These are phyloP conservation scores for Stegastes partitus DNA, from an alignment of 2,113 vertebrate species.

Conservation along the genomic window DNA sequence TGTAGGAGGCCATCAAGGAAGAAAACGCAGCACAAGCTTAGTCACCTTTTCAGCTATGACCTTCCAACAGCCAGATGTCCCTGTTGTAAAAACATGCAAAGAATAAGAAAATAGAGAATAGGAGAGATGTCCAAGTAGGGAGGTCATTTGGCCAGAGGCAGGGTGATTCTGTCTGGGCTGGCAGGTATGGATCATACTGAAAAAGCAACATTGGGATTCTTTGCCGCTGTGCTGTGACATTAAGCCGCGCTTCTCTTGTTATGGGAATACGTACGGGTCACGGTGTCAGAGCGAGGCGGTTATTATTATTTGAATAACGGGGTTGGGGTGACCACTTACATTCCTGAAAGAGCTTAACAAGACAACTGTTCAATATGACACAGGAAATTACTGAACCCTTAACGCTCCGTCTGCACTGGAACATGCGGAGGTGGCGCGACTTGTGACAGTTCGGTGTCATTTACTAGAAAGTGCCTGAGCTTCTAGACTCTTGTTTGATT, in stretches of 20 bases:
- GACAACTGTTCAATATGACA: slow-evolving; percentile 8
- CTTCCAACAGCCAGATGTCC: slow-evolving; percentile 37
- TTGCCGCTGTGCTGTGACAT: slow-evolving; percentile 8
- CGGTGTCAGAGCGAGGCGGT: background rate
- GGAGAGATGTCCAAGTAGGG: slow-evolving; percentile 8
- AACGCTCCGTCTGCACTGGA: background rate
- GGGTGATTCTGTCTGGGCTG: slow-evolving; percentile 15
- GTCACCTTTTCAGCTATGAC: slow-evolving; percentile 44
- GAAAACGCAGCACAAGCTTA: slow-evolving; percentile 11
- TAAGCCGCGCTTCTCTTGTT: background rate
- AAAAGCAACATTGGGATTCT: slow-evolving; percentile 22
- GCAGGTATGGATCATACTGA: slow-evolving; percentile 26
- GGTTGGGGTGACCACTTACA: background rate
- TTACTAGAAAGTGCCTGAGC: slow-evolving; percentile 26
- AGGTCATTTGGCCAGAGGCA: slow-evolving; percentile 45
- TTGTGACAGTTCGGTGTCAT: slow-evolving; percentile 10
- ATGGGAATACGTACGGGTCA: slow-evolving; percentile 1
- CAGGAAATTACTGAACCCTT: slow-evolving; percentile 16
- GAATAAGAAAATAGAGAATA: slow-evolving; percentile 50
- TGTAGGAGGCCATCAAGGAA: background rate
- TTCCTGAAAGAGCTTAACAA: background rate
- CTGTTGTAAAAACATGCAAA: slow-evolving; percentile 43
- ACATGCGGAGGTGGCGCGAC: background rate
- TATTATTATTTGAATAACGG: background rate
- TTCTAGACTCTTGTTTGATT: slow-evolving; percentile 19